Base-by-base conservation (phyloP, 2,797 vertebrate species). In the Anisognathus igniventris region DNA sequence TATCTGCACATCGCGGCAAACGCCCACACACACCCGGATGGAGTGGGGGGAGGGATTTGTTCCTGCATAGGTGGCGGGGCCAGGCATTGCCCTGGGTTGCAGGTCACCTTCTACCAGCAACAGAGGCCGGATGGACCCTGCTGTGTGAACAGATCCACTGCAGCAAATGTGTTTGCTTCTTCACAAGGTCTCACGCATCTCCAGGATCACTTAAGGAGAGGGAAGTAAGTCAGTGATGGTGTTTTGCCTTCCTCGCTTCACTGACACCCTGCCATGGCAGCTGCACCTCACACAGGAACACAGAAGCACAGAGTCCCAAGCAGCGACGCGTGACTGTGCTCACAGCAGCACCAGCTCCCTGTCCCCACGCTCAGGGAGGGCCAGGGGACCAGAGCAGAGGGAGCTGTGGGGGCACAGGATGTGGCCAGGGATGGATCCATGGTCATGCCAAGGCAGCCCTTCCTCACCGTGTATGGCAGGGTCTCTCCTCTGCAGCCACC, bases 271-370 rank as follows among this genome's bases (percentile, higher is more conserved):
- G 30, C 15, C 25, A 10, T 0, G 5, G 35, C 3, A 35, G 76
- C 76, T 68, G 54, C 35, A 62, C 44, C 39, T 62, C 27, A 21
- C n/a, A 11, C 1, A 23, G 45, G 39, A 35, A 88, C 86, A 81
- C 47, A 61, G 72, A 65, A 82, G 42, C 77, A 81, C 1, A 0
- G 21, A 61, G 33, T 27, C 50, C 45, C 14, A 56, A 60, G 44
- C 23, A 58, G 42, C 1, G 17, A 20, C 0, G 5, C 2, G 0
- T 22, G 16, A 53, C 40, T 0, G 0, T 14, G n/a, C n/a, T 40
- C 19, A 14, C 22, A 21, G 85, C 60, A 77, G 42, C 68, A 77
- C 27, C 10, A 14, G 20, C 16, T 47, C 20, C 31, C 44, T 0
- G 0, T 39, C 8, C 16, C n/a, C 37, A 19, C 0, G 0, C 21